A percentile compares a stretch with the other conserved stretches of the same genome.
Evolutionary conservation across 2,797 vertebrate genomes (phyloP).

Genomic region (Antennarius maculatus): DNA sequence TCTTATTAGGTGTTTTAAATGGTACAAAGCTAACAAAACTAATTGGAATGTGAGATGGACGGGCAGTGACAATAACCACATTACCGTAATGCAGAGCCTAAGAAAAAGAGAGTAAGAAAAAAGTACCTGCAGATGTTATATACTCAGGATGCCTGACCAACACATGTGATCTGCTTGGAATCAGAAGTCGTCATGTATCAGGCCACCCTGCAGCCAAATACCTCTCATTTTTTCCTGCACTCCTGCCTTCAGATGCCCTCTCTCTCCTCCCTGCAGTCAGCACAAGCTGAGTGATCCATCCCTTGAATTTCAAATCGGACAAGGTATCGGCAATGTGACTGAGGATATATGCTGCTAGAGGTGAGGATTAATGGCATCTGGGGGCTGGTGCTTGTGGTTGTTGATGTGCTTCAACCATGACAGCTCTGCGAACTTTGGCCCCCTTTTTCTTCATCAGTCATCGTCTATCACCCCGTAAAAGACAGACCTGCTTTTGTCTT

Average conservation of each 20-base stretch:
- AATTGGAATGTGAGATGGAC: too few relatives aligned
- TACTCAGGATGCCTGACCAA: background rate
- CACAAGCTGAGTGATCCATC: background rate
- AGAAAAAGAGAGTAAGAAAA: too few relatives aligned
- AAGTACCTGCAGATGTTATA: background rate
- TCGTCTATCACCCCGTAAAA: constrained; percentile 65
- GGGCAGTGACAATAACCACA: too few relatives aligned
- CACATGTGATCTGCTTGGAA: constrained; percentile 13
- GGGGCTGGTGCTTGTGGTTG: constrained; percentile 10
- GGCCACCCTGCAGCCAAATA: constrained; percentile 14
- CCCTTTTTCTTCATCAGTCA: constrained; percentile 68
- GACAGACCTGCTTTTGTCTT: constrained; percentile 73
- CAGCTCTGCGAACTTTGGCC: constrained; percentile 62
- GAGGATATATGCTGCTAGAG: constrained; percentile 6
- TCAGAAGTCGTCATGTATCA: constrained; percentile 29
- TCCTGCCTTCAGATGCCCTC: constrained; percentile 21
- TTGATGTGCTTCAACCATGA: constrained; percentile 45
- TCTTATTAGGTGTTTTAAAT: background rate
- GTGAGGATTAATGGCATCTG: constrained; percentile 31
- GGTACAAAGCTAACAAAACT: too few relatives aligned
- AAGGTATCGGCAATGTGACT: constrained; percentile 7
- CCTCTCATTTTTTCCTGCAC: constrained; percentile 6
- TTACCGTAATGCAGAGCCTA: too few relatives aligned
- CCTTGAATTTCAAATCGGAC: constrained; percentile 12
- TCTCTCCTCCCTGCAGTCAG: constrained; percentile 30